Percentiles rank a stretch among this genome's conserved stretches.
These are phyloP conservation scores for Tetramorium simillimum DNA, from an alignment of 1,140 invertebrate species.

Conservation along the genomic window DNA sequence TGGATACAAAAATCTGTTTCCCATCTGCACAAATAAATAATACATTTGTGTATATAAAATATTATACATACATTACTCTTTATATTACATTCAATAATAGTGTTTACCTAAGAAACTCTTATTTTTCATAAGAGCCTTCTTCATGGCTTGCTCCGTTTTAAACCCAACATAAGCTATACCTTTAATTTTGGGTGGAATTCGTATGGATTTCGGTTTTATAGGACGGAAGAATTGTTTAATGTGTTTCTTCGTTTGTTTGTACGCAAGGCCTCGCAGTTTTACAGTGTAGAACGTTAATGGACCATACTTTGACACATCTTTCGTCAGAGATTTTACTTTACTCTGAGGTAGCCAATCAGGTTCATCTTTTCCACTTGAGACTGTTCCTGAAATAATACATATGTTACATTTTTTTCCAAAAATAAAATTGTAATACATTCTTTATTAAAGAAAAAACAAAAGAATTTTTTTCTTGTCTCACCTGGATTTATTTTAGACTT, in stretches of 20 bases:
- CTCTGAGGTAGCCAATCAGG: neutral
- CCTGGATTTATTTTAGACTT: constrained; percentile 78
- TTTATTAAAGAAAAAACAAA: neutral
- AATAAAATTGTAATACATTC: neutral
- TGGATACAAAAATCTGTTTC: constrained; percentile 88
- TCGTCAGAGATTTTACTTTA: constrained; percentile 71
- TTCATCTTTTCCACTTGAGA: neutral
- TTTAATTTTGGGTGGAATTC: constrained; percentile 91
- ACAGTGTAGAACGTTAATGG: constrained; percentile 87
- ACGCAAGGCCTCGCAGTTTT: constrained; percentile 89
- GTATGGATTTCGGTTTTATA: constrained; percentile 91
- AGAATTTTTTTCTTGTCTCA: constrained; percentile 82
- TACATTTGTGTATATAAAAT: constrained; percentile 1
- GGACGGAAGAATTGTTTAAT: constrained; percentile 95
- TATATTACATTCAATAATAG: constrained; percentile 34
- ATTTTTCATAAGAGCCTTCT: constrained; percentile 93
- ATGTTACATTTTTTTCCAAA: neutral
- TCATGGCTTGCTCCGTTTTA: constrained; percentile 92
- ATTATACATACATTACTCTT: neutral
- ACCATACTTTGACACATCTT: constrained; percentile 79
- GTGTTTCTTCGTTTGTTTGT: constrained; percentile 91
- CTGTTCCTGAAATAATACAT: constrained; percentile 68
- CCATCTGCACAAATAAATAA: constrained; percentile 85
- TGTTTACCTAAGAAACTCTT: constrained; percentile 93
- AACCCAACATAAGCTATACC: constrained; percentile 97